A percentile compares a stretch with the other conserved stretches of the same genome.
These are phyloP conservation scores for Hymenopus coronatus DNA, from an alignment of 2,888 invertebrate species.

Conservation along the genomic window DNA sequence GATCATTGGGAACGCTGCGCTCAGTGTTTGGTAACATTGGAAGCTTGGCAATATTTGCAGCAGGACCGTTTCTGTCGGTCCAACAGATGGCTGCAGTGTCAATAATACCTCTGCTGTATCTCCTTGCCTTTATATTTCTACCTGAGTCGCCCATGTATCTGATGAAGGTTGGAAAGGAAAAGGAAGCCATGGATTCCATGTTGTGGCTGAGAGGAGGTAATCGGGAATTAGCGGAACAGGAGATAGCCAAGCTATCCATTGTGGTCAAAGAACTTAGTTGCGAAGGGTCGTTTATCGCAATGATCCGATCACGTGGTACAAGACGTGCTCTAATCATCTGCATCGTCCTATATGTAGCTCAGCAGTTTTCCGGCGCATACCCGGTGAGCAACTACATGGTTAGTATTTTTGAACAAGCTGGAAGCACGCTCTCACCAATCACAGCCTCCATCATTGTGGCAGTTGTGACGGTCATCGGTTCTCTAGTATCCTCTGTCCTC, in stretches of 20 bases:
- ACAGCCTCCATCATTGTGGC: constrained; percentile 48
- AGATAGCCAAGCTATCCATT: constrained; percentile 39
- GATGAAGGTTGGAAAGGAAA: constrained; percentile 46
- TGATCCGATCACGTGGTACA: not conserved
- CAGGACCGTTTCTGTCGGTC: constrained; percentile 44
- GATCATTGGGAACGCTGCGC: constrained; percentile 57
- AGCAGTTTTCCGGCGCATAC: constrained; percentile 50
- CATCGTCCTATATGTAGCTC: constrained; percentile 45
- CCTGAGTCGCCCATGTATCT: constrained; percentile 61
- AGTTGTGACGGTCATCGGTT: constrained; percentile 43
- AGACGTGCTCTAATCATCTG: constrained; percentile 43
- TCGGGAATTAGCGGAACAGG: constrained; percentile 38
- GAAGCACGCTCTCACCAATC: constrained; percentile 39
- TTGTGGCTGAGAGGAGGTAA: constrained; percentile 39
- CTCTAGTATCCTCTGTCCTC: constrained; percentile 39
- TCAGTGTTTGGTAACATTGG: constrained; percentile 53
- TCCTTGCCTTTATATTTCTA: constrained; percentile 50
- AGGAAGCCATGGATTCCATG: constrained; percentile 48
- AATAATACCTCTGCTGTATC: constrained; percentile 50
- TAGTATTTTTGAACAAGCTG: constrained; percentile 42
- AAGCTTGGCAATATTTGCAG: constrained; percentile 40
- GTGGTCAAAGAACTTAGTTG: constrained; percentile 37
- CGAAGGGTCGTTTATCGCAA: constrained; percentile 36
- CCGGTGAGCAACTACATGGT: constrained; percentile 46
- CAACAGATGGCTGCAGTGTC: constrained; percentile 52